Percentiles rank a stretch among this genome's conserved stretches.
These are phyloP conservation scores for Halcyon malimbica DNA, from an alignment of 2,113 vertebrate genomes.

Conservation along the genomic window DNA sequence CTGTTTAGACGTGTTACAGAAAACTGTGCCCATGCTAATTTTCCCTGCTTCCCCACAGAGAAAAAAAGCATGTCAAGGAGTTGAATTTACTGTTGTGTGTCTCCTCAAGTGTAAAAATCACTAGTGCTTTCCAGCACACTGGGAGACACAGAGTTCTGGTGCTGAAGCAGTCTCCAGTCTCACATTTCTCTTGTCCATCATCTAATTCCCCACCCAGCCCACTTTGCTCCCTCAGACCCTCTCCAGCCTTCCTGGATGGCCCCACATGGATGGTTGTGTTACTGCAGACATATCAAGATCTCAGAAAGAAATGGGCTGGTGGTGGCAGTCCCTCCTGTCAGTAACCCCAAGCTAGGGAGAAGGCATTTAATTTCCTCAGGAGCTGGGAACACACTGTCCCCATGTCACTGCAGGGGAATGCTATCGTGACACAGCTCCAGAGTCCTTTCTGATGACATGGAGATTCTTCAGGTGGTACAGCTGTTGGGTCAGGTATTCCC, in stretches of 20 bases:
- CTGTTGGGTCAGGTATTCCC: background rate
- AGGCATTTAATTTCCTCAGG: background rate
- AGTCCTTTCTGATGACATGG: background rate
- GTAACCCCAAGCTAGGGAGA: background rate
- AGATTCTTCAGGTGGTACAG: background rate
- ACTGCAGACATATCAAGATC: background rate
- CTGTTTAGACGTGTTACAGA: background rate
- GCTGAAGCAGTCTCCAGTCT: background rate
- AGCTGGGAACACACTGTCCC: background rate
- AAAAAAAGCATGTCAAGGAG: background rate
- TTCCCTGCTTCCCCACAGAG: background rate
- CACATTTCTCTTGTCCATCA: background rate
- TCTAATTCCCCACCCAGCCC: background rate
- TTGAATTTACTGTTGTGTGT: background rate
- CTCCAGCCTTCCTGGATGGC: background rate
- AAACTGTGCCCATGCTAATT: background rate
- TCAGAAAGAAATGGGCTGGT: background rate
- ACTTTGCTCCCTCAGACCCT: background rate
- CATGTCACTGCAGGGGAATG: fast-evolving
- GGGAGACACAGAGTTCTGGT: background rate
- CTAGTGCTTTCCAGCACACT: background rate
- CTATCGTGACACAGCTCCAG: background rate
- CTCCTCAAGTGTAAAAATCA: background rate
- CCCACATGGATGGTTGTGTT: fast-evolving
- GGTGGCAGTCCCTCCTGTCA: background rate